Base-by-base conservation (phyloP, 2,888 invertebrate genomes). In the Falcaria lacertinaria region DNA sequence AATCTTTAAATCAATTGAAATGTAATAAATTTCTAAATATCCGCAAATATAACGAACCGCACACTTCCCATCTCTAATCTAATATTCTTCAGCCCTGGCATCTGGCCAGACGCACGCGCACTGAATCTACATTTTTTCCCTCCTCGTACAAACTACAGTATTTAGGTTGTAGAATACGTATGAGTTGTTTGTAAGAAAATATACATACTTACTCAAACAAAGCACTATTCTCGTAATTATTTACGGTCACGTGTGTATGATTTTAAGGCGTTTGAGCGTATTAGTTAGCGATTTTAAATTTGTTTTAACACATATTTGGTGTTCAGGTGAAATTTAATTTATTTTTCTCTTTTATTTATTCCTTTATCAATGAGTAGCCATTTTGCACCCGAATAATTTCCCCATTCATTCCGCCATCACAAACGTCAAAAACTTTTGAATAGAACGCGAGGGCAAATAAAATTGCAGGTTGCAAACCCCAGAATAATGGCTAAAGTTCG, bases 321-420 rank as follows among this genome's bases (percentile, higher is more conserved):
- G n/a, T n/a, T n/a, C n/a, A n/a, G n/a, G n/a, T n/a, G n/a, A n/a
- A n/a, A n/a, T n/a, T n/a, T n/a, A n/a, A n/a, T n/a, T n/a, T n/a
- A n/a, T n/a, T n/a, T n/a, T n/a, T n/a, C n/a, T n/a, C n/a, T n/a
- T n/a, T n/a, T n/a, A n/a, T n/a, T n/a, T n/a, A 1, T 19, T 6
- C 19, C 4, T 19, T 19, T 3, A 19, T 3, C 19, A 19, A 11
- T 28, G 11, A 11, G 28, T 28, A 11, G 40, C 42, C 44, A 48
- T 48, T 47, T 43, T 57, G 54, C 43, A 44, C 45, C 35, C 11
- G 33, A 49, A 50, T 47, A 45, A 54, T 57, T 60, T 50, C 45
- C 28, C n/a, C n/a, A n/a, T n/a, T n/a, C n/a, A n/a, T n/a, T n/a
- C 51, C 52, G 50, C 59, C 49, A 53, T 50, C 43, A 44, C 37